Evolutionary conservation across 1,140 invertebrate genomes (phyloP).

Genomic region (Musca vetustissima): DNA sequence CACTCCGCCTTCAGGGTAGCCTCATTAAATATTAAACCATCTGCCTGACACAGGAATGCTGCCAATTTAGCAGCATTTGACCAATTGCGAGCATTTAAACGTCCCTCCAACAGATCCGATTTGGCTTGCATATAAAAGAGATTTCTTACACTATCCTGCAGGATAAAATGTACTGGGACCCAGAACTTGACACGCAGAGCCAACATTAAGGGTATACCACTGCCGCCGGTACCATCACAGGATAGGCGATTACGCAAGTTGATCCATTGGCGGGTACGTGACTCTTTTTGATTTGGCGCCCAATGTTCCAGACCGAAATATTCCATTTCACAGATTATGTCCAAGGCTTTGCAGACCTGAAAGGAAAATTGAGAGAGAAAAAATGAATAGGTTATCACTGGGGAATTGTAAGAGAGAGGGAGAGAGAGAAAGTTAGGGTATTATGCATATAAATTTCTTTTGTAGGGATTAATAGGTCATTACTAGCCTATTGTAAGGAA

Average conservation of each 20-base stretch:
- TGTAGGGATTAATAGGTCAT: too few species aligned
- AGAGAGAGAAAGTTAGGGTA: too few species aligned
- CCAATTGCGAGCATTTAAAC: constrained; percentile 68
- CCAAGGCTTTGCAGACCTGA: constrained; percentile 79
- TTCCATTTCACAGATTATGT: constrained; percentile 81
- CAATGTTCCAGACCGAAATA: constrained; percentile 75
- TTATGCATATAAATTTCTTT: too few species aligned
- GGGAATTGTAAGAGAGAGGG: background rate
- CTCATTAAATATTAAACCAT: constrained; percentile 49
- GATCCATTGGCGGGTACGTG: constrained; percentile 67
- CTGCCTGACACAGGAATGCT: constrained; percentile 71
- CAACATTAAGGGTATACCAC: constrained; percentile 58
- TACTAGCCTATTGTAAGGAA: too few species aligned
- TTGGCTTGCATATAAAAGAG: constrained; percentile 82
- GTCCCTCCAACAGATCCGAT: constrained; percentile 71
- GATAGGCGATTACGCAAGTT: constrained; percentile 79
- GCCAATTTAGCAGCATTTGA: constrained; percentile 70
- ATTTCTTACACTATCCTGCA: constrained; percentile 80
- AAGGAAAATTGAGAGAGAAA: constrained; percentile 50
- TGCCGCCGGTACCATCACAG: constrained; percentile 62
- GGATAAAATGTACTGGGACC: constrained; percentile 82
- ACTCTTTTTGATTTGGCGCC: constrained; percentile 49
- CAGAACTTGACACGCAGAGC: constrained; percentile 81
- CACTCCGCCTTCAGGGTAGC: constrained; percentile 43
- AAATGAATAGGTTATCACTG: too few species aligned